Evolutionary conservation across 2,797 vertebrate species (phyloP).

Genomic region (Esox masquinongy): DNA sequence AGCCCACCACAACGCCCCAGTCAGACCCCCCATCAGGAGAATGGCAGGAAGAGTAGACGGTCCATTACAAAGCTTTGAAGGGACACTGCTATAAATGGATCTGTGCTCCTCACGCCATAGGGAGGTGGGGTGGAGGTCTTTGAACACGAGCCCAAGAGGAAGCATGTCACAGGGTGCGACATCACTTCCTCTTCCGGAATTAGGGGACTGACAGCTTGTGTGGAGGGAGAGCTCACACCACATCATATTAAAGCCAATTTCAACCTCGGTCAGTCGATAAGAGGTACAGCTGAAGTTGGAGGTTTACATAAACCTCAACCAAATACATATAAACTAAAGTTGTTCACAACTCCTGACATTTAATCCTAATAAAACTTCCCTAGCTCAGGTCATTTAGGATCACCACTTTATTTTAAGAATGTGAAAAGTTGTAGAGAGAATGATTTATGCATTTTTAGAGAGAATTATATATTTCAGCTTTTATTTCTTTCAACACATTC

Average conservation of each 20-base stretch:
- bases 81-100: not conserved
- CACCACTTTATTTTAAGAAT: no score
- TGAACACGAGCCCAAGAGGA: not conserved
- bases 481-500: no score
- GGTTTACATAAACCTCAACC: no score
- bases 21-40: not conserved
- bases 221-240: no score
- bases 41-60: not conserved
- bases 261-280: not conserved
- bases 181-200: conserved; percentile 13
- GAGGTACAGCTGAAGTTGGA: no score
- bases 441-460: no score
- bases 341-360: no score
- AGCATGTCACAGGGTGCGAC: not conserved
- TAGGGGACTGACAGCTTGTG: conserved; percentile 9
- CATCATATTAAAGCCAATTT: not conserved
- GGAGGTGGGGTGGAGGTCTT: not conserved
- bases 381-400: no score
- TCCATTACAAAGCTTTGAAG: conserved; percentile 1
- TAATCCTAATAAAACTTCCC: no score
- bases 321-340: no score
- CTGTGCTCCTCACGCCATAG: not conserved
- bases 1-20: not conserved
- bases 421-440: no score
- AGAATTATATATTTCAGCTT: no score